Base-by-base conservation (phyloP, 2,797 vertebrate genomes). In the Tinamus major region DNA sequence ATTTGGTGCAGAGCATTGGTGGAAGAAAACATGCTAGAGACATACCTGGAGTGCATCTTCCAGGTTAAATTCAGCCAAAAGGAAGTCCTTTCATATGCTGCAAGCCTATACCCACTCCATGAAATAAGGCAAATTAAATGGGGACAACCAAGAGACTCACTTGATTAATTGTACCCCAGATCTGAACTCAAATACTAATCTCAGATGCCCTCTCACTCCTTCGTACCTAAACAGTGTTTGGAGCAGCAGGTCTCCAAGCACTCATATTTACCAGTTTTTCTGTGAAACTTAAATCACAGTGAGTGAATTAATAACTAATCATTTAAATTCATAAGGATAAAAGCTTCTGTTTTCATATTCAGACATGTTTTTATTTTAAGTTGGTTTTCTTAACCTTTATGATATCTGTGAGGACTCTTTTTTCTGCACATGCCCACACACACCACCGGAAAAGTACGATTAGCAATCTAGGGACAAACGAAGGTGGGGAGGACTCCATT, bases 371-470 rank as follows among this genome's bases (percentile, higher is more conserved):
- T n/a, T 51, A 13, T 56, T 76, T 39, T 21, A 29, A 41, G 26
- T 5, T 67, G 42, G 10, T 77, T 91, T 84, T 89, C 53, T 53
- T 37, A 35, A 76, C 20, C 59, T 31, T 35, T 72, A 2, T 1
- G 2, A 53, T 15, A 15, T 10, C 63, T 58, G 5, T 24, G 71
- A 79, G 31, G 39, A 59, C 6, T 87, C 49, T 59, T 79, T 58
- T 51, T 51, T 29, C 59, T 85, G 33, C 77, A 51, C 0, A 0
- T 2, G 20, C 21, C 53, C 23, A 63, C 1, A 13, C 48, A 82
- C 48, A 37, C 17, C 4, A 79, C 35, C 44, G 37, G 18, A 72
- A 55, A 79, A 29, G 29, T 10, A 70, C 21, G 46, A 31, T 6
- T 39, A 56, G 46, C n/a, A 90, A 77, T 61, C 13, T 39, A 17